Base-by-base conservation (phyloP, 2,113 vertebrate genomes). In the Microcebus ravelobensis region DNA sequence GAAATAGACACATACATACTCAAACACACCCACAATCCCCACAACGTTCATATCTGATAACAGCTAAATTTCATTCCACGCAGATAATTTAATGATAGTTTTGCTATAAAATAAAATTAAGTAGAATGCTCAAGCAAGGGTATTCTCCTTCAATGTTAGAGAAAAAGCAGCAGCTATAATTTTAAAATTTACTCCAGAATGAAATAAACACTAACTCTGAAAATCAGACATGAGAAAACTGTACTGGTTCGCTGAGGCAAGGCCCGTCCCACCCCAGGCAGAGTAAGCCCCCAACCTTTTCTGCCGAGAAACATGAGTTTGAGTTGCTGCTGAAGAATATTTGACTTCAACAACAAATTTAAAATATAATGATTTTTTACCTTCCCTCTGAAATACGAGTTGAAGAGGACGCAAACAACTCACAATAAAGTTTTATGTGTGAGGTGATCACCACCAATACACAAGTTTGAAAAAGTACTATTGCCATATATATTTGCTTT, bases 351-450 rank as follows among this genome's bases (percentile, higher is more conserved):
- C 17, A 77, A 57, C 18, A 83, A 92, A 73, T 13, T 59, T 71
- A 71, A 61, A 34, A 83, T 76, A 18, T 63, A 73, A 83, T 80
- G 48, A 73, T 34, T 77, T 81, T 88, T 94, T 27, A 94, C 27
- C 70, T 89, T 80, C 77, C 42, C 63, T 92, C 88, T 59, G 34
- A 95, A 52, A 89, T 20, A 13, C 42, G 5, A 70, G 83, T 29
- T 95, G 21, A 87, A 92, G 45, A 80, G n/a, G 59, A 87, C 21
- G 93, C 8, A 91, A 87, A 86, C 17, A 74, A 95, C 71, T 90
- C n/a, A 95, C 13, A 74, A 42, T 21, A 61, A 36, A 79, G 39
- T 83, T 71, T 88, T 67, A 50, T n/a, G 17, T 36, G 74, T 65
- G 45, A 61, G 48, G 59, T 81, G 81, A 57, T 15, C 17, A 21